Evolutionary conservation across 1,140 invertebrate genomes (phyloP), one percentile per base, ranked within the genome.

Genomic region (Drosophila hydei): DNA sequence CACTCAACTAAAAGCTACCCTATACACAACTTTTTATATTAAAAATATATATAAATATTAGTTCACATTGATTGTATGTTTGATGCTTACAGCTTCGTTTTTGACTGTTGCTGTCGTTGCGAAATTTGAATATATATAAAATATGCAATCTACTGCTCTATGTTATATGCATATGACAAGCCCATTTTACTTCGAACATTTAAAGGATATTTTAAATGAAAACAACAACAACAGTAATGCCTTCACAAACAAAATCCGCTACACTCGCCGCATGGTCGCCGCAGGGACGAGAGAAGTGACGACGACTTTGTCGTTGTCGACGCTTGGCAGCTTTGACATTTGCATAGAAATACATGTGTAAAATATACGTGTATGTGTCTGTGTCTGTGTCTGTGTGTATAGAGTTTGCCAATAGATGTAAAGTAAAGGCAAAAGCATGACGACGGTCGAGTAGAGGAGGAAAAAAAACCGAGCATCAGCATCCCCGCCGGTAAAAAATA

Each of bases 291-390:
- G 55, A 21, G 36, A 79, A 68, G 56, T 61, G 54, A 51, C 48
- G 64, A 68, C 48, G 64, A 68, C 48, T 50, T 54, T 54, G 60
- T 61, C 21, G 63, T 48, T 43, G 60, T 61, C 21, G 54, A 27
- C 58, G 65, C 52, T 59, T 67, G 54, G 45, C 65, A 69, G 58
- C 68, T 72, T 67, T 72, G 69, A 72, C 69, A 72, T 72, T 72
- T 72, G 69, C 69, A 72, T 65, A 43, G 36, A 71, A 58, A 58
- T 55, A 54, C 55, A 58, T 58, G 25, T 52, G 25, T 64, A 55
- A 9, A 40, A 23, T 51, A 6, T 67, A 50, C 27, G 4, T 30
- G 21, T 36, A 8, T 25, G 1, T 48, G 42, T 48, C 16, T 55
- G 16, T 56, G 27, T 47, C 8, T 48, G 45, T 45, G 14, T 45